Evolutionary conservation across 2,888 invertebrate species (phyloP), one percentile per base, ranked within the genome.

Genomic region (Folsomia manolachei): DNA sequence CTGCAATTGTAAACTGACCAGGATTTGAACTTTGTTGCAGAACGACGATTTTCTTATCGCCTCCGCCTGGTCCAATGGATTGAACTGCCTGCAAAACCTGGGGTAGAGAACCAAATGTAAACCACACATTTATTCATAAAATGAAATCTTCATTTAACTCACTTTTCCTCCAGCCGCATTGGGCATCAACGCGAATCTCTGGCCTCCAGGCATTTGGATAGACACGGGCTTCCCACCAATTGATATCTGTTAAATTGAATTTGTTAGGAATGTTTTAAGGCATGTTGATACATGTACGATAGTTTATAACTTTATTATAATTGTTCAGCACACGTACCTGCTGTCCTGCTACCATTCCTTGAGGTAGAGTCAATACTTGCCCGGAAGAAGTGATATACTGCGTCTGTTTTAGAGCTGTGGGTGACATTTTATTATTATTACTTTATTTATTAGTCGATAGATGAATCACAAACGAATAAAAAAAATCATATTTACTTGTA

Each of bases 171-270:
- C 75, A 9, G 69, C 51, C 19, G 70, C 27, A 25, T 69, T 73
- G 0, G 73, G 69, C 21, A 73, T 19, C 21, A 77, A 72, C 1
- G 74, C 73, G 11, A 77, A 62, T 51, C 75, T 77, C 24, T 75
- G 77, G 1, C 77, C 73, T 1, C 71, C 87, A 19, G 89, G 87
- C 87, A 90, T 88, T 83, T 90, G 89, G 56, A 91, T 87, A 0
- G 90, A 90, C 1, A 91, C 88, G 21, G 90, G 89, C 83, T 91
- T 90, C 0, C 90, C 90, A 7, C 90, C 88, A 74, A 90, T 86
- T 72, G 89, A 89, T 26, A 89, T 87, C 82, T 89, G 89, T 84
- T 88, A n/a, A 39, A 39, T 84, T 70, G 24, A 62, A 62, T n/a
- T n/a, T n/a, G n/a, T n/a, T n/a, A n/a, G n/a, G n/a, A n/a, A n/a